Base-by-base conservation (phyloP, 2,113 vertebrate genomes). In the Synodontis membranacea region DNA sequence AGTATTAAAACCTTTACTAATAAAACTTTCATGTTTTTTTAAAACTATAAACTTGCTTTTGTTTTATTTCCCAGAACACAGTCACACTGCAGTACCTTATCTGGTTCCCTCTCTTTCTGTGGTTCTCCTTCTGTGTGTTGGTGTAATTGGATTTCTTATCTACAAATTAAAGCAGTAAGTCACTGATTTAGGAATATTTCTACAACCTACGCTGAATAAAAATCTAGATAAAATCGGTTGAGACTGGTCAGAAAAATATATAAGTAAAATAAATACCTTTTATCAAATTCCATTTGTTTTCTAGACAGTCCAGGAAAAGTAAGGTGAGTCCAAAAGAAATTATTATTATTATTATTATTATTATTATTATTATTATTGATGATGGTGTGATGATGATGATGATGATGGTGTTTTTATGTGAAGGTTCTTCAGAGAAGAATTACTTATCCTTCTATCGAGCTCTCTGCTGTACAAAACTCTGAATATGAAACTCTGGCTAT, bases 71-170 rank as follows among this genome's bases (percentile, higher is more conserved):
- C 34, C 34, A 70, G 66, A 70, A 21, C 7, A 9, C 8, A 23
- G 34, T 23, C 66, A 39, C 34, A 39, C 66, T 21, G 19, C 66
- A 39, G 66, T 3, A 39, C 37, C 2, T 75, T n/a, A 46, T 46
- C 42, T 46, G 72, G 72, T 46, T 75, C 42, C 14, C 25, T 15
- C 8, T 75, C 23, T 75, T 23, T 75, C 23, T 75, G 39, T 75
- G 72, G 10, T 75, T 75, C 72, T 75, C 42, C 72, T 75, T 46
- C 72, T 46, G 42, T 75, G 3, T 75, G 3, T 25, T 46, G 72
- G 39, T 75, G 42, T 46, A 15, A 75, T 75, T 75, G 72, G 72
- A 75, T 75, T 75, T 75, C 72, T 75, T 25, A 75, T 75, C 72
- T 75, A 75, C 72, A 75, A 7, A 15, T 6, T 46, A 75, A 46